Percentiles rank a stretch among this genome's conserved stretches.
phyloP scores from a whole-genome alignment of 2,797 vertebrate species.

The Potorous gilbertii region DNA sequence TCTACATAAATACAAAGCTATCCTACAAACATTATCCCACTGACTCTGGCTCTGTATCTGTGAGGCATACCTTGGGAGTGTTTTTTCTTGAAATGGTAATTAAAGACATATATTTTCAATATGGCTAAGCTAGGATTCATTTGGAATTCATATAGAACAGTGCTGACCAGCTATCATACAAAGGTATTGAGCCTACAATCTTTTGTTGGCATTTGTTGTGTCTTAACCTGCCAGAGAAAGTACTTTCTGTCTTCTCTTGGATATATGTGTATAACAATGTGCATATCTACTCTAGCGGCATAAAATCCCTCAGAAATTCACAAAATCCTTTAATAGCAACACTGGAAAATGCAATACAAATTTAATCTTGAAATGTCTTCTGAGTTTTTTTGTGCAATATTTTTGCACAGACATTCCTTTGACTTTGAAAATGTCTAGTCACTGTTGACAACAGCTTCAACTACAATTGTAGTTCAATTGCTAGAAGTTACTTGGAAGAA shows the following conservation, averaged over 20 bases:
- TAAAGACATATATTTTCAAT: slow-evolving; percentile 27
- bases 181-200: background rate
- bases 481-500: background rate
- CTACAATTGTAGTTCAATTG: slow-evolving; percentile 10
- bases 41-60: background rate
- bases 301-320: background rate
- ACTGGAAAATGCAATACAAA: slow-evolving; percentile 29
- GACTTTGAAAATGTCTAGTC: background rate
- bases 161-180: background rate
- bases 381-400: background rate
- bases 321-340: slow-evolving; percentile 17
- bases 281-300: background rate
- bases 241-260: background rate
- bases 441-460: background rate
- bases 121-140: background rate
- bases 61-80: background rate
- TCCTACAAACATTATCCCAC: background rate
- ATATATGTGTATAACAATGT: background rate
- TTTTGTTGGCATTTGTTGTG: slow-evolving; percentile 2
- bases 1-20: background rate
- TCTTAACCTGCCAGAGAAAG: background rate
- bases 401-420: background rate
- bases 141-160: background rate
- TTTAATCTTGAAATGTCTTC: background rate
- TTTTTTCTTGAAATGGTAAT: slow-evolving; percentile 3